Evolutionary conservation across 2,888 invertebrate species (phyloP), one percentile per base, ranked within the genome.

Genomic region (Eurytoma adleriae): DNA sequence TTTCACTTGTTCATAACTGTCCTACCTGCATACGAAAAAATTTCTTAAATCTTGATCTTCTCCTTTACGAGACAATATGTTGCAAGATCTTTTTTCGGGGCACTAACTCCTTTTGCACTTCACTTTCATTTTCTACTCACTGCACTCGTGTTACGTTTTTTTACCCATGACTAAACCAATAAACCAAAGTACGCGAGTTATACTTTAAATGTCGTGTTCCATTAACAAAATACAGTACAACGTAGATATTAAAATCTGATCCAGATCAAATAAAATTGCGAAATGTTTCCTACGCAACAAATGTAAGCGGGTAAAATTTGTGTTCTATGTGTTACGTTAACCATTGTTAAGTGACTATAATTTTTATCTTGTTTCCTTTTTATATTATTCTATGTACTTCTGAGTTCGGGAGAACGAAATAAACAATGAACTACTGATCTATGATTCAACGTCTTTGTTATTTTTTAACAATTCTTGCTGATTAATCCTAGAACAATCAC

Each of bases 31-130:
- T n/a, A 48, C n/a, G 7, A 7, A 10, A 40, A 10, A 13, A 54
- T 61, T 13, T 24, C 48, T 57, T 14, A 20, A 54, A 75, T 76
- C 76, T 76, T 76, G 73, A 64, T 79, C 82, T 84, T 86, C 83
- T 83, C 86, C 83, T 85, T 85, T 78, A 82, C 82, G 74, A 79
- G 85, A 85, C 87, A 84, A 82, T 78, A 10, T 40, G 86, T 85
- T 78, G 86, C 85, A 86, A 84, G 80, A 80, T 78, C 10, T 10
- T 40, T 78, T 59, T 64, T 24, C 67, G 64, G 64, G 56, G 66
- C 71, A 67, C 69, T 76, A 69, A 76, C 59, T 68, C 67, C 69
- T 62, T 52, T 20, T 48, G 62, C 67, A 62, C 40, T 30, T 16
- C 18, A 70, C 77, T 56, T 73, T 76, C 70, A 30, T 18, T 67